phyloP scores from a whole-genome alignment of 2,113 vertebrate genomes.

The Nycticebus coucang region DNA sequence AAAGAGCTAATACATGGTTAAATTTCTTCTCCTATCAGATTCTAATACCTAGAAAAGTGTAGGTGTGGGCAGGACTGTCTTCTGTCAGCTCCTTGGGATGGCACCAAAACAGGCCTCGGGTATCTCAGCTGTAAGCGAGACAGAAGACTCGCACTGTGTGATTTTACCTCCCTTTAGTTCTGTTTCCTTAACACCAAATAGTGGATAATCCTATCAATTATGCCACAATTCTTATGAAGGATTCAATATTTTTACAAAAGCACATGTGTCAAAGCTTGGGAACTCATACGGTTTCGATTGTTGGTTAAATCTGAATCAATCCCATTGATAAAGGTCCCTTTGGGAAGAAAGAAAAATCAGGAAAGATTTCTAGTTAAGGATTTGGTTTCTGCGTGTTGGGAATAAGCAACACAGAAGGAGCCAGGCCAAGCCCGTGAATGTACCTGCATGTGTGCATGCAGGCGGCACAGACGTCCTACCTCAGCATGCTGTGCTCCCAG shows the following conservation, averaged over 20 bases:
- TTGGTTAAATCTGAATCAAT: not conserved
- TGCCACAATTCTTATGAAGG: not conserved
- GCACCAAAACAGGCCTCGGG: rapidly evolving
- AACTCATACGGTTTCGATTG: not conserved
- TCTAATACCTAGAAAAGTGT: not conserved
- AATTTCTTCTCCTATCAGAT: too few relatives aligned
- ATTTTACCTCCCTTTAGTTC: not conserved
- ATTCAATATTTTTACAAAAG: not conserved
- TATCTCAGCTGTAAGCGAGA: not conserved
- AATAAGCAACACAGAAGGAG: not conserved
- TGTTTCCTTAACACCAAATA: not conserved
- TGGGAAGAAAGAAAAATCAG: not conserved
- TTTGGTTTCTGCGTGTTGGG: not conserved
- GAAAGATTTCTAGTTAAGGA: not conserved
- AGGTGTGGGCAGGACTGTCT: not conserved
- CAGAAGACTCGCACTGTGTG: rapidly evolving
- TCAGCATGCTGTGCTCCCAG: not conserved
- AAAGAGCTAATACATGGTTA: not conserved
- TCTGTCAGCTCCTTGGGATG: rapidly evolving
- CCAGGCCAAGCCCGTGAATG: too few relatives aligned
- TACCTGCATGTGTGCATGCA: too few relatives aligned
- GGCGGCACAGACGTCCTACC: not conserved
- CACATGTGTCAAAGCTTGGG: not conserved
- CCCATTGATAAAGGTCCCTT: not conserved
- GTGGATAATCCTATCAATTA: too few relatives aligned